Conservation (phyloP, 2,888 invertebrate species). For the Papilio gigon region DNA sequence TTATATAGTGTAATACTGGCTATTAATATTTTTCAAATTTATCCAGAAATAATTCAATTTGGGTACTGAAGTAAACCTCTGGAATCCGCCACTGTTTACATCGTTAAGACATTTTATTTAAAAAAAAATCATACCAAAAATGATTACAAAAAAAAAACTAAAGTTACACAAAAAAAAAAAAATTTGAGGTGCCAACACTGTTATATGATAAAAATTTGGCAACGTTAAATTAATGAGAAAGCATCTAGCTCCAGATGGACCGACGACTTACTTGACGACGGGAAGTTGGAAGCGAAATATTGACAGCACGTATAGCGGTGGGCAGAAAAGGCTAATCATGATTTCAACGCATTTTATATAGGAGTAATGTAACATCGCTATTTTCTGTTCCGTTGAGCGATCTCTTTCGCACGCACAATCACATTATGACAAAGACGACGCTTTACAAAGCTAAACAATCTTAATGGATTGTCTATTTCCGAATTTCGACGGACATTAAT, state of each 20-base stretch:
- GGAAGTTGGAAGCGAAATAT: no score
- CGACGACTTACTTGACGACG: no score
- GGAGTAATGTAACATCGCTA: no score
- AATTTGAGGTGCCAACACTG: conserved; percentile 1
- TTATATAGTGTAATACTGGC: neutral
- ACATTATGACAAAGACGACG: no score
- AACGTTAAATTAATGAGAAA: neutral
- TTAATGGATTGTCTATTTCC: conserved; percentile 36
- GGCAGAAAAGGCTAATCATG: no score
- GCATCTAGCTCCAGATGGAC: no score
- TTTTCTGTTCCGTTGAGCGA: no score
- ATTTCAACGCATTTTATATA: no score
- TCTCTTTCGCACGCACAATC: no score
- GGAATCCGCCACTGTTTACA: neutral
- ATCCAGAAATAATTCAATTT: neutral
- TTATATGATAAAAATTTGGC: conserved; percentile 7
- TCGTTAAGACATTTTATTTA: no score
- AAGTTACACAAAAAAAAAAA: neutral
- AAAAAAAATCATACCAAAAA: neutral
- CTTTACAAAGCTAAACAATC: no score
- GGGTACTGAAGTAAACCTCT: neutral
- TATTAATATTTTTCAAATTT: neutral
- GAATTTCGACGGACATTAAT: conserved; percentile 47
- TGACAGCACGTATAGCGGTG: no score
- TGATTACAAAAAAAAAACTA: neutral